phyloP scores from a whole-genome alignment of 2,888 invertebrate genomes.

The Lordiphosa andalusiaca region DNA sequence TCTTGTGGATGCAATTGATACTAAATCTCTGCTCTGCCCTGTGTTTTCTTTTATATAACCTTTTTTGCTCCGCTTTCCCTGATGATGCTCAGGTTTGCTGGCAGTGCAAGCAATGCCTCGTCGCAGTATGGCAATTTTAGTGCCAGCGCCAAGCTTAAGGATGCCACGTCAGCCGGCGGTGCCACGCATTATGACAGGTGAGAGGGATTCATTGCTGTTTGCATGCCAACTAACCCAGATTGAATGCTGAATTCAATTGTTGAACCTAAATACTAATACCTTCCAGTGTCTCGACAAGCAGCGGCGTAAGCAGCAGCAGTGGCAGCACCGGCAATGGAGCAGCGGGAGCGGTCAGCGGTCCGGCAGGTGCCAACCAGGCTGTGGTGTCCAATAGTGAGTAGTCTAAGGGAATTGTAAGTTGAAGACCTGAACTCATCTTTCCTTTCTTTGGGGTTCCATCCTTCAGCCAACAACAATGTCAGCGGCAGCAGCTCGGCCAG shows the following conservation, averaged over 20 bases:
- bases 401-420: neutral
- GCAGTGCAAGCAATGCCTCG: conserved; percentile 79
- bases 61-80: conserved; percentile 13
- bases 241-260: neutral
- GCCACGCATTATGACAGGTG: conserved; percentile 80
- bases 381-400: conserved; percentile 77
- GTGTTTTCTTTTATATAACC: conserved; percentile 5
- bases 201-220: conserved; percentile 37
- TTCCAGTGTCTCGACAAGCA: conserved; percentile 77
- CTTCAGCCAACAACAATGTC: conserved; percentile 63
- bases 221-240: neutral
- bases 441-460: neutral
- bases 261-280: conserved; percentile 6
- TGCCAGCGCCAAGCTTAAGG: conserved; percentile 80
- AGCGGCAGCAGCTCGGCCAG: conserved; percentile 65
- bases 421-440: neutral
- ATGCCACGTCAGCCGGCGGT: conserved; percentile 77
- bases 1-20: too few species aligned
- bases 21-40: conserved; percentile 14
- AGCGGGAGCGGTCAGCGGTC: conserved; percentile 73
- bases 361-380: conserved; percentile 63
- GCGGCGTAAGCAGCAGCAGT: conserved; percentile 77
- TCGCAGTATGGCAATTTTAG: conserved; percentile 81
- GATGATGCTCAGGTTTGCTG: conserved; percentile 76
- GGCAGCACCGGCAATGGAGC: conserved; percentile 67